Evolutionary conservation across 2,888 invertebrate species (phyloP).

Genomic region (Metellina segmentata): DNA sequence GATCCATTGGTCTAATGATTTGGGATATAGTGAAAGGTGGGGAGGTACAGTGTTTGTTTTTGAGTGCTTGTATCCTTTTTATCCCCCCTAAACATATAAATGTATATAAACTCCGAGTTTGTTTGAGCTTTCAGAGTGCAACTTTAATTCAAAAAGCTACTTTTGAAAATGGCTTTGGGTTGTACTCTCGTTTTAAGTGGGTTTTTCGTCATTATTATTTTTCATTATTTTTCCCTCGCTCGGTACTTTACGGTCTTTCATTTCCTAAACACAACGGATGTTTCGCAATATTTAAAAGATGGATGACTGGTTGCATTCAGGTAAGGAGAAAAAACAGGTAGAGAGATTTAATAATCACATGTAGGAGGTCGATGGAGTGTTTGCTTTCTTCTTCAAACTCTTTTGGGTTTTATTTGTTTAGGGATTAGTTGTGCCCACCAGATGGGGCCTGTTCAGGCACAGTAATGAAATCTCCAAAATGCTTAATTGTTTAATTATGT

Average conservation of each 20-base stretch:
- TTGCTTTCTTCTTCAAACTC: slow-evolving; percentile 28
- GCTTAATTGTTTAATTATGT: background rate
- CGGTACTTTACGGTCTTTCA: slow-evolving; percentile 9
- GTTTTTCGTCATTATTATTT: slow-evolving; percentile 53
- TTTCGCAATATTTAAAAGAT: slow-evolving; percentile 40
- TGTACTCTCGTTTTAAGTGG: slow-evolving; percentile 61
- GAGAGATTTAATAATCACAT: background rate
- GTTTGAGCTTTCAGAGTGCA: slow-evolving; percentile 61
- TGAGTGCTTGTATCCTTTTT: slow-evolving; percentile 49
- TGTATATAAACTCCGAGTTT: slow-evolving; percentile 59
- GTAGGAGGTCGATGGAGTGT: slow-evolving; percentile 10
- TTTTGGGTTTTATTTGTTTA: background rate
- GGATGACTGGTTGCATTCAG: background rate
- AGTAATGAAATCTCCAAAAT: background rate
- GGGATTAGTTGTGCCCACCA: background rate
- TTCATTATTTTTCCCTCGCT: slow-evolving; percentile 12
- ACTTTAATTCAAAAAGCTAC: slow-evolving; percentile 72
- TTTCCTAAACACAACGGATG: slow-evolving; percentile 32
- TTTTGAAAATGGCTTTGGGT: slow-evolving; percentile 68
- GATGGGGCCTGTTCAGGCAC: background rate
- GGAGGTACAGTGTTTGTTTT: slow-evolving; percentile 50
- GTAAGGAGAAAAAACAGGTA: background rate
- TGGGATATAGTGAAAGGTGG: slow-evolving; percentile 38
- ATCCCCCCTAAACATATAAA: slow-evolving; percentile 40
- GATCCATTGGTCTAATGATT: slow-evolving; percentile 69